Conservation (phyloP, 2,113 vertebrate species). For the Lepidothrix coronata region DNA sequence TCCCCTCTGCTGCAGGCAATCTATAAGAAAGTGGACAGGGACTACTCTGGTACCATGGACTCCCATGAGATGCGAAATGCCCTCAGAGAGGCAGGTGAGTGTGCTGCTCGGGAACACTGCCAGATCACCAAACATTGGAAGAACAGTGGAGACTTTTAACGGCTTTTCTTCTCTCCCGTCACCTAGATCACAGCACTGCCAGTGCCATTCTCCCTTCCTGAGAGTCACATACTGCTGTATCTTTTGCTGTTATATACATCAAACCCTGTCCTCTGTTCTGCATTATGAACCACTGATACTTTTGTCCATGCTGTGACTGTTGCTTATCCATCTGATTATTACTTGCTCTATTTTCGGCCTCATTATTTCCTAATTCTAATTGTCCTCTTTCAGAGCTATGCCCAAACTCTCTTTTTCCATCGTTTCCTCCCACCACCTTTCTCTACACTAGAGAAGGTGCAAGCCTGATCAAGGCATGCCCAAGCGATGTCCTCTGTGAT, state of each 20-base stretch:
- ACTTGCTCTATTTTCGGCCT: background rate
- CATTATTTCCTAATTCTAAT: constrained; percentile 16
- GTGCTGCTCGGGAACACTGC: fast-evolving
- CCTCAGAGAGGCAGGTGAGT: constrained; percentile 75
- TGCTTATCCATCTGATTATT: background rate
- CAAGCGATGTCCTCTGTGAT: background rate
- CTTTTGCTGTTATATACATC: background rate
- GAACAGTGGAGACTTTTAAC: background rate
- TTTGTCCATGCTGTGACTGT: background rate
- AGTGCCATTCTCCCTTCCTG: background rate
- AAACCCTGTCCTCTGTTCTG: background rate
- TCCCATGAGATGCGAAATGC: constrained; percentile 77
- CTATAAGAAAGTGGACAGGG: constrained; percentile 72
- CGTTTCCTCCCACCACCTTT: background rate
- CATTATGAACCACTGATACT: background rate
- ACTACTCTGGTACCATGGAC: constrained; percentile 73
- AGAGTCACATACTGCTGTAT: background rate
- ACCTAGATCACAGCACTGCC: background rate
- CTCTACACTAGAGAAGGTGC: background rate
- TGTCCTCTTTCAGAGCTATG: background rate
- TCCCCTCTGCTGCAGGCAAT: constrained; percentile 67
- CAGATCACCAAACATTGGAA: fast-evolving
- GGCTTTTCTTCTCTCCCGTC: background rate
- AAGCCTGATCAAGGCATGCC: background rate
- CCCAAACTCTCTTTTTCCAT: background rate